Base-by-base conservation (phyloP, 1,140 invertebrate species). In the Caerostris darwini region DNA sequence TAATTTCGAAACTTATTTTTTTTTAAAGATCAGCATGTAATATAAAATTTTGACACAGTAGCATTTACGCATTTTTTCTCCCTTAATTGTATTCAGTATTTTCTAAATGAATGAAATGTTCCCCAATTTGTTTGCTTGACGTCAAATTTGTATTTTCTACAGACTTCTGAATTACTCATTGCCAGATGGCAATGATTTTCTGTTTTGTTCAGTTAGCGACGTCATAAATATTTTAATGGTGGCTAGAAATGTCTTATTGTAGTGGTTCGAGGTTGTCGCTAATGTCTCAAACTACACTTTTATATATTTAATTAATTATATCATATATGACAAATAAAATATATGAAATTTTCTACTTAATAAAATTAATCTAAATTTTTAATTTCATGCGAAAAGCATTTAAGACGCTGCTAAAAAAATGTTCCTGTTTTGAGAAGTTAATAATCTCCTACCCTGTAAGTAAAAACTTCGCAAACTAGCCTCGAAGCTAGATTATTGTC, bases 401-500 rank as follows among this genome's bases (percentile, higher is more conserved):
- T 6, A 64, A 50, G 85, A 12, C 10, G 19, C 19, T 34, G 34
- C 34, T 14, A 56, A 85, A 85, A 85, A 85, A n/a, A 12, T 10
- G 83, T 85, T n/a, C 7, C 83, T 7, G 83, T 17, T n/a, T n/a
- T 8, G 34, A 59, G 50, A 34, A 58, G 83, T 34, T 58, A 59
- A 88, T 94, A 88, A 94, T 94, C 82, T 94, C 69, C 14, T 34
- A 58, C 69, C 83, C 57, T 88, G 85, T 87, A 94, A 88, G 92
- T 88, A 94, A 91, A 87, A 89, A 77, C 57, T 89, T 81, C 86
- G 92, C 86, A 89, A 94, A 94, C 57, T 94, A 94, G 92, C 92
- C 92, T 94, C 92, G 92, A 94, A 94, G 89, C 92, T 94, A 89
- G 92, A 94, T 94, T 81, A 88, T 94, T 94, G 7, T 14, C 64